These are phyloP conservation scores for Pachyseris speciosa DNA, from an alignment of 64 coral and sea anemone species.

Conservation along the genomic window DNA sequence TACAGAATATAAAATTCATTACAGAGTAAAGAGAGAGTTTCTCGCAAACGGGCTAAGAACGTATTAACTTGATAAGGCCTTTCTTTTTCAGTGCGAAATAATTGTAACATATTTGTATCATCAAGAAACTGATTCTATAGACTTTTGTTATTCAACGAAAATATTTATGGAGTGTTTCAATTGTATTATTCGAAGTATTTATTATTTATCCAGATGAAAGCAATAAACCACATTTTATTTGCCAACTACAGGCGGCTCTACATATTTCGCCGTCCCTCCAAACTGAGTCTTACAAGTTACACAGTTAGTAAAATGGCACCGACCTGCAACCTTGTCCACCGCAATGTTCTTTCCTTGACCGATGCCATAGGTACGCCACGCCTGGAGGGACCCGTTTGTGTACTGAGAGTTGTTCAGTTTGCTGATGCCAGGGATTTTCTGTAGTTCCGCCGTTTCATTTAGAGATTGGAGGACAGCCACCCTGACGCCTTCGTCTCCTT, in stretches of 20 bases:
- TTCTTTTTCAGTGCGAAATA: too few species aligned
- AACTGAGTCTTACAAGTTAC: neutral
- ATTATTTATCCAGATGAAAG: neutral
- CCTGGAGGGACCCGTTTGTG: conserved; percentile 6
- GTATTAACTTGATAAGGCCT: too few species aligned
- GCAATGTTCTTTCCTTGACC: conserved; percentile 46
- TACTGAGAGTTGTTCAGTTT: conserved; percentile 59
- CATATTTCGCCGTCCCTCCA: neutral
- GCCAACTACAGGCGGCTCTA: neutral
- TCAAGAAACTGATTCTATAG: neutral
- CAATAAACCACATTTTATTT: neutral
- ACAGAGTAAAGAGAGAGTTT: neutral
- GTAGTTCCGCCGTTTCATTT: neutral
- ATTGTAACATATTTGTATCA: too few species aligned
- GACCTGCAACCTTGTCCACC: conserved; percentile 23
- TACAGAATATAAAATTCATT: neutral
- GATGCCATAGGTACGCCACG: conserved; percentile 43
- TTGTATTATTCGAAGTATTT: neutral
- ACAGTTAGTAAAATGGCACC: neutral
- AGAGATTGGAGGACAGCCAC: conserved; percentile 2
- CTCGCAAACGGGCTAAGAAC: neutral
- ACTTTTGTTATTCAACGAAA: neutral
- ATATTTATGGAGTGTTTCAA: neutral
- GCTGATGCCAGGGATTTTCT: conserved; percentile 60
- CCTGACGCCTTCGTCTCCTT: neutral